Percentiles rank a stretch among this genome's conserved stretches.
phyloP scores from a whole-genome alignment of 2,888 invertebrate genomes.

The Scaptomyza cyrtandrae region DNA sequence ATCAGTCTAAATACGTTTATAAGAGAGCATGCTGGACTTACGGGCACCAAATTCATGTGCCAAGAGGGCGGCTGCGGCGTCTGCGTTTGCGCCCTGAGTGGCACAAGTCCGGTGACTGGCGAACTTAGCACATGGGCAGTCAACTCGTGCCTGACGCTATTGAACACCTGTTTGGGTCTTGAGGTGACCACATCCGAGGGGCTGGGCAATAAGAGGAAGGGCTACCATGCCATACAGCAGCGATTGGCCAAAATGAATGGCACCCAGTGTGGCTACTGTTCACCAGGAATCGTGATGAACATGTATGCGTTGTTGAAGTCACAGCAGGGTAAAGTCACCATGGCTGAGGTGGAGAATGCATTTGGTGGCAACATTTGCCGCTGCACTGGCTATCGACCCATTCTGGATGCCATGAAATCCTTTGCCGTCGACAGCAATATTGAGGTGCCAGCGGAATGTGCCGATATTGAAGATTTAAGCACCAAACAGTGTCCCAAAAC shows the following conservation, averaged over 20 bases:
- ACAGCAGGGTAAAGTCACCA: constrained; percentile 85
- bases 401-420: constrained; percentile 75
- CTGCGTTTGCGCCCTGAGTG: constrained; percentile 85
- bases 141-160: constrained; percentile 89
- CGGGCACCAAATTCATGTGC: constrained; percentile 89
- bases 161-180: constrained; percentile 88
- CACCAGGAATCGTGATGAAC: constrained; percentile 91
- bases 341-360: too few species aligned
- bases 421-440: constrained; percentile 88
- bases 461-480: constrained; percentile 84
- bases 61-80: constrained; percentile 89
- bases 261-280: constrained; percentile 91
- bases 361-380: too few species aligned
- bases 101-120: constrained; percentile 83
- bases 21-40: constrained; percentile 86
- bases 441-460: constrained; percentile 83
- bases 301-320: constrained; percentile 87
- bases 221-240: constrained; percentile 89
- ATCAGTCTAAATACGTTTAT: constrained; percentile 87
- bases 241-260: constrained; percentile 88
- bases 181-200: constrained; percentile 90
- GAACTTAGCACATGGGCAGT: constrained; percentile 86
- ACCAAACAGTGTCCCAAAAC: constrained; percentile 84
- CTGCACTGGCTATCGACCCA: too few species aligned
- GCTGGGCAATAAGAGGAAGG: constrained; percentile 87